phyloP scores from a whole-genome alignment of 2,113 vertebrate species.

The Nerophis ophidion region DNA sequence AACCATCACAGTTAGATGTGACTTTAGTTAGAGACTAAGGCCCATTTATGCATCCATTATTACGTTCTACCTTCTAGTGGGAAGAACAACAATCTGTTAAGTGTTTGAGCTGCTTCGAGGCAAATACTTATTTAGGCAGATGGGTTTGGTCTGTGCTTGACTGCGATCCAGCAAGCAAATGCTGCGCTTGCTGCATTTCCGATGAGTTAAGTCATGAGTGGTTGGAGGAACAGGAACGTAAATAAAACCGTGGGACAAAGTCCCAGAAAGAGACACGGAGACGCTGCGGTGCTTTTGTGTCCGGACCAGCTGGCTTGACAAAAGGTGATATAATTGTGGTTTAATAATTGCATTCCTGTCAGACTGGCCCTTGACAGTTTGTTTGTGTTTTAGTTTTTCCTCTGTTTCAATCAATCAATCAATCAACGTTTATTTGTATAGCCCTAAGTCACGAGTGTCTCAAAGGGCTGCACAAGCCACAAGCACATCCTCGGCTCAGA shows the following conservation, averaged over 20 bases:
- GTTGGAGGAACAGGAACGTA: slow-evolving; percentile 46
- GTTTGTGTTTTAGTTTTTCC: no score
- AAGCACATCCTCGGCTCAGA: no score
- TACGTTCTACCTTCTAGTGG: slow-evolving; percentile 14
- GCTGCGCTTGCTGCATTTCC: slow-evolving; percentile 37
- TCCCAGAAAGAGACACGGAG: slow-evolving; percentile 32
- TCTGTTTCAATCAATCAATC: no score
- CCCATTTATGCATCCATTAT: slow-evolving; percentile 9
- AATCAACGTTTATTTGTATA: no score
- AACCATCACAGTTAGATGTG: no score
- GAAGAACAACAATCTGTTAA: slow-evolving; percentile 18
- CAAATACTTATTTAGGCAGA: slow-evolving; percentile 43
- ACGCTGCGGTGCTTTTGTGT: slow-evolving; percentile 47
- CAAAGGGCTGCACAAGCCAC: no score
- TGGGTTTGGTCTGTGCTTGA: slow-evolving; percentile 40
- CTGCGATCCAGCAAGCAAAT: slow-evolving; percentile 32
- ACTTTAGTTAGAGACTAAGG: no score
- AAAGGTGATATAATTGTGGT: slow-evolving; percentile 51
- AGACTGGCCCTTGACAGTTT: no score
- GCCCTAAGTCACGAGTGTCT: no score
- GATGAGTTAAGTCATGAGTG: slow-evolving; percentile 49
- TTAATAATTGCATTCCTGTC: slow-evolving; percentile 48
- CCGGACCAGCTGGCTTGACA: slow-evolving; percentile 51
- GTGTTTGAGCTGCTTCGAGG: slow-evolving; percentile 26
- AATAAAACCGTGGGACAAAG: slow-evolving; percentile 49